Conservation (phyloP, 2,888 invertebrate species). For the Bimastos eiseni region DNA sequence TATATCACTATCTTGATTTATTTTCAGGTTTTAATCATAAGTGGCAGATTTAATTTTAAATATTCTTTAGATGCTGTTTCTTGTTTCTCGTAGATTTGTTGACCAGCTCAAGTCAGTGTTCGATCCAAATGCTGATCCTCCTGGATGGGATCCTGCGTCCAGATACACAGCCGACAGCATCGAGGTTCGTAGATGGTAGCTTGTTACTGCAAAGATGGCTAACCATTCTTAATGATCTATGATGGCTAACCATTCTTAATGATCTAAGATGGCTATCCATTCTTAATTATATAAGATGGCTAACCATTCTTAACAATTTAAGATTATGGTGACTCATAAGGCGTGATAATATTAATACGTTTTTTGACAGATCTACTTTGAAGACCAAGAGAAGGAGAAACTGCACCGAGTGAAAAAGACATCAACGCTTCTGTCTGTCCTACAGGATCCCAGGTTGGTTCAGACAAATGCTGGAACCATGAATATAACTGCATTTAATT, state of each 20-base stretch:
- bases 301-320: neutral
- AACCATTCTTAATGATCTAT: neutral
- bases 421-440: slow-evolving; percentile 47
- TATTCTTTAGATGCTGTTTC: neutral
- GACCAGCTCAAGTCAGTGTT: slow-evolving; percentile 43
- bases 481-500: neutral
- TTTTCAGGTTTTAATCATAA: no score
- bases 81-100: slow-evolving; percentile 36
- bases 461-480: neutral
- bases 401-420: slow-evolving; percentile 48
- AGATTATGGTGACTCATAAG: neutral
- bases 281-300: neutral
- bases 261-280: neutral
- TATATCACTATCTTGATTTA: no score
- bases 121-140: slow-evolving; percentile 29
- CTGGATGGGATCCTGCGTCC: slow-evolving; percentile 41
- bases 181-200: slow-evolving; percentile 31
- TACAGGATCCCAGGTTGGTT: slow-evolving; percentile 53
- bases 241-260: neutral
- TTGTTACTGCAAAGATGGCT: neutral
- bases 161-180: slow-evolving; percentile 38
- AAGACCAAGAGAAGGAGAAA: slow-evolving; percentile 51
- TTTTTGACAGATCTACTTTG: slow-evolving; percentile 53
- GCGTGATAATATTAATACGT: neutral
- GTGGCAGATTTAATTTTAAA: no score